Evolutionary conservation across 2,113 vertebrate genomes (phyloP).

Genomic region (Bubo scandiacus): DNA sequence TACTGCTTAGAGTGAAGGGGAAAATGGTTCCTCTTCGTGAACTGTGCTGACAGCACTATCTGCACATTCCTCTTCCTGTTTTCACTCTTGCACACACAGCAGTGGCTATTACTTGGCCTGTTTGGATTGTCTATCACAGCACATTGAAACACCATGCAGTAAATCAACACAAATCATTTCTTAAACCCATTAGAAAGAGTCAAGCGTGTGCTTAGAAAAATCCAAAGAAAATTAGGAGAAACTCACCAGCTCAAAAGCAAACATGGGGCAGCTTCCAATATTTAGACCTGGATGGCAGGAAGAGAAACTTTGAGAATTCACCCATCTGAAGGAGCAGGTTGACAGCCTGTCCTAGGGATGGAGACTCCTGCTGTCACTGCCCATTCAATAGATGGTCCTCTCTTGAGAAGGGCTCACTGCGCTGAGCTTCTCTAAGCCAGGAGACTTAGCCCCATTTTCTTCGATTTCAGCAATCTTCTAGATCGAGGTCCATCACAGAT

Average conservation of each 20-base stretch:
- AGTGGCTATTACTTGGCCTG: not conserved
- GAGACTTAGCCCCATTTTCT: not conserved
- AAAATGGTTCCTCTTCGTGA: not conserved
- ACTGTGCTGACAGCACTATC: not conserved
- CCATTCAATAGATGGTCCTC: not conserved
- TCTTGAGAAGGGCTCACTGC: not conserved
- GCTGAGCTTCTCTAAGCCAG: not conserved
- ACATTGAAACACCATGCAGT: not conserved
- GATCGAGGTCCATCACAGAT: not conserved
- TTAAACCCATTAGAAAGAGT: not conserved
- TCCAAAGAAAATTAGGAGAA: not conserved
- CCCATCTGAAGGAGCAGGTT: rapidly evolving
- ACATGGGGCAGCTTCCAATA: not conserved
- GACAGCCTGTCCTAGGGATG: not conserved
- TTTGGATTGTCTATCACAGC: not conserved
- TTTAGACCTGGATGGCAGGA: not conserved
- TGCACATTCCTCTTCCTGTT: not conserved
- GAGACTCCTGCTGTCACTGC: not conserved
- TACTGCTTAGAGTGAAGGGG: not conserved
- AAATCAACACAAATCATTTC: not conserved
- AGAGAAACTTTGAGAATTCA: not conserved
- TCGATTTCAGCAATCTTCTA: not conserved
- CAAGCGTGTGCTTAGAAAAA: not conserved
- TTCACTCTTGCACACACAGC: not conserved
- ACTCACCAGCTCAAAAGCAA: not conserved